These are phyloP conservation scores for Ophioninae sp. DNA, from an alignment of 2,888 invertebrate genomes.

Conservation along the genomic window DNA sequence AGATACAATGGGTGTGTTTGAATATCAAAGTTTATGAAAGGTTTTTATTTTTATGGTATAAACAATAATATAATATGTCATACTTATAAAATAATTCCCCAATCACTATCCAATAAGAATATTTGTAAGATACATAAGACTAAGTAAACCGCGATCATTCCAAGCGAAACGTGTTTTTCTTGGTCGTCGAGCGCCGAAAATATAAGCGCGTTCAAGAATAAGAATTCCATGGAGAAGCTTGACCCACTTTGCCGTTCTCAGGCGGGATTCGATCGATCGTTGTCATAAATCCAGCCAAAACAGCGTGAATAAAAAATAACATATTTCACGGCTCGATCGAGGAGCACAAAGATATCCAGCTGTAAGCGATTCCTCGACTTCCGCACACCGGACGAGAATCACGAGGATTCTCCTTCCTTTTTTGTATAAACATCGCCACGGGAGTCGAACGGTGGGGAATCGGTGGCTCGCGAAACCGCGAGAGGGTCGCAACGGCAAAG, in stretches of 20 bases:
- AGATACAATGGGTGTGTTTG: too few species aligned
- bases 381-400: conserved; percentile 48
- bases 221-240: background rate
- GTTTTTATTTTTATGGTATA: too few species aligned
- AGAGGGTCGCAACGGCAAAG: conserved; percentile 13
- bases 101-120: background rate
- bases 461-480: conserved; percentile 45
- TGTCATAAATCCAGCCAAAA: conserved; percentile 40
- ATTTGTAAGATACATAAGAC: background rate
- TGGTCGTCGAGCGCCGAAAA: background rate
- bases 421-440: conserved; percentile 55
- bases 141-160: background rate
- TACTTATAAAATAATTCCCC: too few species aligned
- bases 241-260: background rate
- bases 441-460: conserved; percentile 43
- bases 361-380: conserved; percentile 51
- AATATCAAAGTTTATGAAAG: too few species aligned
- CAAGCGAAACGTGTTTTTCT: background rate
- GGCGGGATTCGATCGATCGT: conserved; percentile 12
- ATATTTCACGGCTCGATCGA: conserved; percentile 30
- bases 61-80: too few species aligned
- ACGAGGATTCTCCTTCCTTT: conserved; percentile 53
- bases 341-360: conserved; percentile 41
- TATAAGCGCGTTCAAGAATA: background rate
- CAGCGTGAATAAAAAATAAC: conserved; percentile 25